Evolutionary conservation across 1,140 invertebrate species (phyloP), one percentile per base, ranked within the genome.

Genomic region (Pseudomyrmex flavicornis): DNA sequence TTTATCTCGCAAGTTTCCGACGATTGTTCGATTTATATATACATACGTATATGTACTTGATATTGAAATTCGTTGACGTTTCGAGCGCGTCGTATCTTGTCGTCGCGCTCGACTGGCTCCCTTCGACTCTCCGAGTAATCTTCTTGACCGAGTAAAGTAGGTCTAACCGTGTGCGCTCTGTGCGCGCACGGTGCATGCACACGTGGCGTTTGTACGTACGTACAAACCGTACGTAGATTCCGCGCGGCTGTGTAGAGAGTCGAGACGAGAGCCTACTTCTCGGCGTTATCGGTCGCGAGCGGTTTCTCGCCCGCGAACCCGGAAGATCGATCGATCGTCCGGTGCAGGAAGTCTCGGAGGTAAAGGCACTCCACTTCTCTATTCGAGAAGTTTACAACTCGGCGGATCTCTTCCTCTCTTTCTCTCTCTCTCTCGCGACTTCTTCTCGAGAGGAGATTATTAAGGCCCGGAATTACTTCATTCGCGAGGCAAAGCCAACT

Each of bases 321-420:
- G 56, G 58, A 82, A 75, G 50, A 82, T 54, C 79, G 58, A 80
- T 61, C 44, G 56, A 72, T 52, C 56, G 58, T 8, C 52, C 58
- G 66, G 86, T 35, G 35, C 35, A 88, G 87, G 87, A 88, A 88
- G 83, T 88, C 13, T 76, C 22, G n/a, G 26, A 66, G 62, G 76
- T 65, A 87, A 74, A 84, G 46, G 58, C 62, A 26, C 26, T 62
- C 44, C 73, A 15, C 35, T 26, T 20, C 59, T 58, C 68, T 84
- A 74, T 87, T 76, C 74, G 54, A 58, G 73, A 48, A 79, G 84
- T 54, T 84, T 87, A 87, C 73, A 79, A 84, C 87, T 35, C 35
- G 35, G 0, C 35, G 35, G 17, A 35, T 35, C 35, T 35, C 35
- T 17, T 17, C 17, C 17, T 17, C 35, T 26, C 35, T 35, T 5